Base-by-base conservation (phyloP, 2,797 vertebrate genomes). In the Sphenodon punctatus region DNA sequence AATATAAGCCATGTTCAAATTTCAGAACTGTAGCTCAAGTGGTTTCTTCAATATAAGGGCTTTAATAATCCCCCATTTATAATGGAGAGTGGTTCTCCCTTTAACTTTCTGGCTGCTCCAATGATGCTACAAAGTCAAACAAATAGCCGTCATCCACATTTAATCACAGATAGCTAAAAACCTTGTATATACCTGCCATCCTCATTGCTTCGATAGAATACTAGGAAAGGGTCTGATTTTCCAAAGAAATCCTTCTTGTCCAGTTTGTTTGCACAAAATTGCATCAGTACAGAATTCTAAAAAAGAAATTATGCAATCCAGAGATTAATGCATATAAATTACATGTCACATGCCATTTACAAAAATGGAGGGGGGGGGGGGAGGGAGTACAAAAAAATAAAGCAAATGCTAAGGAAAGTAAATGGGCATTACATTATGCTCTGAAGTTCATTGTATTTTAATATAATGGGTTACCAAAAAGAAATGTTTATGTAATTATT, bases 231-330 rank as follows among this genome's bases (percentile, higher is more conserved):
- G 91, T 99, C 98, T 0, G 98, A 99, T 93, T 99, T 99, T 73
- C 98, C 98, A 4, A 99, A 99, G 93, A 99, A 99, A 92, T 99
- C 98, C 92, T 99, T 99, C 92, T 99, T 99, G 95, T 99, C 98
- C 92, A 99, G 95, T 93, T 99, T 99, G 95, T 99, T 99, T 85
- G 97, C 98, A 10, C 98, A 99, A 41, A 99, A 88, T 95, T 99
- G 98, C 98, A 99, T 98, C 8, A 98, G 99, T 64, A 97, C 94
- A 2, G 98, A 98, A 88, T 99, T 98, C 98, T 98, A 80, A 36
- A 80, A 75, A 43, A 61, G 49, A 83, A 13, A 27, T 58, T 12
- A 8, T 3, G 23, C 27, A 87, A 81, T 10, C 75, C 4, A 80
- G 6, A 88, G 65, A 61, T 60, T 70, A 76, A 59, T 42, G n/a